A percentile compares a stretch with the other conserved stretches of the same genome.
phyloP scores from a whole-genome alignment of 2,797 vertebrate species.

The Propithecus deckenii region DNA sequence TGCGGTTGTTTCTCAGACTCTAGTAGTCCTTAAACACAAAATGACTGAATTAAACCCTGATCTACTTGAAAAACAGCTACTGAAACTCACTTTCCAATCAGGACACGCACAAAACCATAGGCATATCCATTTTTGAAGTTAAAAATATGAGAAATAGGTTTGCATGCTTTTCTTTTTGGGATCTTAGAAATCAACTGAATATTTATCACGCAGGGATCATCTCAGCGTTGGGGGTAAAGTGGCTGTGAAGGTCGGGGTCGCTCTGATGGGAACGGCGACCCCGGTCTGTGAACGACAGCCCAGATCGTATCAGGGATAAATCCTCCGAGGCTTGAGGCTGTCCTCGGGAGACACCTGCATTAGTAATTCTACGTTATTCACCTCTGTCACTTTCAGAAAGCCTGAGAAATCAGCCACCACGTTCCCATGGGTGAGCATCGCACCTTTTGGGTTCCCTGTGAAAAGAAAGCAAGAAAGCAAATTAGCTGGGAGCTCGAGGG shows the following conservation, averaged over 20 bases:
- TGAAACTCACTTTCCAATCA: neutral
- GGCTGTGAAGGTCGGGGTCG: neutral
- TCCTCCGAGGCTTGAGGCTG: neutral
- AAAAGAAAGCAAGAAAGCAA: constrained; percentile 66
- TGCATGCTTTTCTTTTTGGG: neutral
- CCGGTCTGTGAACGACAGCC: neutral
- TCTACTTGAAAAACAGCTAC: neutral
- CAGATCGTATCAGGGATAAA: neutral
- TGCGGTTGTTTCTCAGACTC: constrained; percentile 56
- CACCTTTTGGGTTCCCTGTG: constrained; percentile 97
- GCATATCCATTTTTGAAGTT: constrained; percentile 1
- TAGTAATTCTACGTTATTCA: constrained; percentile 85
- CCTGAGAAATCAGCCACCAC: constrained; percentile 98
- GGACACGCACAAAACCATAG: neutral
- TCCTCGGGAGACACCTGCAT: constrained; percentile 33
- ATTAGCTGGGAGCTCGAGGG: neutral
- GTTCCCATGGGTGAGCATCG: constrained; percentile 98
- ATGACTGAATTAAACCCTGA: constrained; percentile 61
- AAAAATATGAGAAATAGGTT: constrained; percentile 30
- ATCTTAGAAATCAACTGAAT: neutral
- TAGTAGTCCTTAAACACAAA: constrained; percentile 70
- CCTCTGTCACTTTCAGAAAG: constrained; percentile 98
- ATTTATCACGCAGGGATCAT: neutral
- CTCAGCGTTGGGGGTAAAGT: neutral
- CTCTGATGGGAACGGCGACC: neutral